These are phyloP conservation scores for Drosophila peninsularis DNA, from an alignment of 2,888 invertebrate genomes.

Conservation along the genomic window DNA sequence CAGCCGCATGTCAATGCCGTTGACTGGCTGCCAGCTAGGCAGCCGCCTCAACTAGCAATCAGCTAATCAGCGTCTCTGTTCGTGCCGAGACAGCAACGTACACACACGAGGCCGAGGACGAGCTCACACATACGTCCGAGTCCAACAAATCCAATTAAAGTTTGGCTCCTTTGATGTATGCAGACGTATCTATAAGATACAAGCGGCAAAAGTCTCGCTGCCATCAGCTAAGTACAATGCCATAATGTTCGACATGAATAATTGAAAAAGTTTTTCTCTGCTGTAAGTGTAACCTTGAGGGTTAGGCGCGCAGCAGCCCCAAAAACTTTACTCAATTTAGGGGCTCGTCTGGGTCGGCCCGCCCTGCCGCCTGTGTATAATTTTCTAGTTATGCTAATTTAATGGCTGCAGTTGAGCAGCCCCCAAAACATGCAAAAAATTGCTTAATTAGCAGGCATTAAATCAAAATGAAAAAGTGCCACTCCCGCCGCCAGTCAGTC, in stretches of 20 bases:
- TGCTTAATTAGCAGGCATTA: conserved; percentile 79
- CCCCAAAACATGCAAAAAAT: conserved; percentile 60
- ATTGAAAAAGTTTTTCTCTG: conserved; percentile 73
- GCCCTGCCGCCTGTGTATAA: conserved; percentile 60
- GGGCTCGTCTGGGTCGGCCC: conserved; percentile 16
- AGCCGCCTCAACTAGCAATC: conserved; percentile 61
- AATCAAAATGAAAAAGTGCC: conserved; percentile 74
- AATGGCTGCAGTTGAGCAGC: conserved; percentile 67
- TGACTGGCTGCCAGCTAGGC: conserved; percentile 49
- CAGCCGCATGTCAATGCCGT: conserved; percentile 75
- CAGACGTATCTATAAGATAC: conserved; percentile 60
- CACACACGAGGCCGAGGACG: too few relatives aligned
- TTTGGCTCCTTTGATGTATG: conserved; percentile 74
- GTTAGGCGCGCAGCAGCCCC: conserved; percentile 17
- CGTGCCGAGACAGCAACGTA: conserved; percentile 27
- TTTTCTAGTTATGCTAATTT: conserved; percentile 80
- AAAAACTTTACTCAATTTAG: conserved; percentile 56
- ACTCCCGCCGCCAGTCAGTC: neutral
- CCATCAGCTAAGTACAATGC: conserved; percentile 56
- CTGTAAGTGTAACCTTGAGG: conserved; percentile 70
- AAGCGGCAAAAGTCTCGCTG: conserved; percentile 37
- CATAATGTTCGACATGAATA: conserved; percentile 79
- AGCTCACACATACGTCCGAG: conserved; percentile 24
- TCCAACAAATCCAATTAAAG: conserved; percentile 75
- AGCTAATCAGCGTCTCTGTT: conserved; percentile 70